These are phyloP conservation scores for Deilephila elpenor DNA, from an alignment of 2,888 invertebrate species.

Conservation along the genomic window DNA sequence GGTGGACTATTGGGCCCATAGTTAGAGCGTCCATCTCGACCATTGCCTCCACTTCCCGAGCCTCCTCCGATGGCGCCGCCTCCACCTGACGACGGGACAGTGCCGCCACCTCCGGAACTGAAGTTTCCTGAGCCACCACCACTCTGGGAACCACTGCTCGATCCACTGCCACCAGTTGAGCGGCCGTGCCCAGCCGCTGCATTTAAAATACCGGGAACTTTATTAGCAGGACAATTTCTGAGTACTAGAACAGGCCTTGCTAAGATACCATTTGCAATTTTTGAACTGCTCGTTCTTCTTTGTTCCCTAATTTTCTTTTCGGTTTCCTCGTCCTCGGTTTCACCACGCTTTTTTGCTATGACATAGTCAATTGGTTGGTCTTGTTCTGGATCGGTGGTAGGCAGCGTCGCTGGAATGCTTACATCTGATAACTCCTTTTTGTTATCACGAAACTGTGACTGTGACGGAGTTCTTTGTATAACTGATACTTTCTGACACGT, in stretches of 20 bases:
- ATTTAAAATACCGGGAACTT: constrained; percentile 87
- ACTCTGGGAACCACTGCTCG: constrained; percentile 81
- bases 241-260: constrained; percentile 83
- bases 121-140: constrained; percentile 80
- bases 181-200: constrained; percentile 93
- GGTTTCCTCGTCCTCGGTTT: constrained; percentile 87
- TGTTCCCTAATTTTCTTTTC: constrained; percentile 89
- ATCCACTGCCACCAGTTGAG: constrained; percentile 85
- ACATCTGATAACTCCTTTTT: constrained; percentile 80
- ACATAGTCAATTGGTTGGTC: constrained; percentile 96
- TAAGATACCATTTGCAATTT: constrained; percentile 85
- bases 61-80: constrained; percentile 87
- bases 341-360: constrained; percentile 91
- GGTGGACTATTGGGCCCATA: constrained; percentile 95
- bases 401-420: constrained; percentile 79
- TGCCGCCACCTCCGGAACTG: constrained; percentile 82
- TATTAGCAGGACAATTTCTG: constrained; percentile 83
- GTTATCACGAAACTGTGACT: constrained; percentile 76
- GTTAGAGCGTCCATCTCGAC: constrained; percentile 92
- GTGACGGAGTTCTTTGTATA: constrained; percentile 91
- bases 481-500: constrained; percentile 90
- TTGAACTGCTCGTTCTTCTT: constrained; percentile 87
- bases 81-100: constrained; percentile 85
- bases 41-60: constrained; percentile 91
- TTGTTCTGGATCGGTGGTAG: constrained; percentile 87